A percentile compares a stretch with the other conserved stretches of the same genome.
These are phyloP conservation scores for Pyrgilauda ruficollis DNA, from an alignment of 2,113 vertebrate genomes.

Conservation along the genomic window DNA sequence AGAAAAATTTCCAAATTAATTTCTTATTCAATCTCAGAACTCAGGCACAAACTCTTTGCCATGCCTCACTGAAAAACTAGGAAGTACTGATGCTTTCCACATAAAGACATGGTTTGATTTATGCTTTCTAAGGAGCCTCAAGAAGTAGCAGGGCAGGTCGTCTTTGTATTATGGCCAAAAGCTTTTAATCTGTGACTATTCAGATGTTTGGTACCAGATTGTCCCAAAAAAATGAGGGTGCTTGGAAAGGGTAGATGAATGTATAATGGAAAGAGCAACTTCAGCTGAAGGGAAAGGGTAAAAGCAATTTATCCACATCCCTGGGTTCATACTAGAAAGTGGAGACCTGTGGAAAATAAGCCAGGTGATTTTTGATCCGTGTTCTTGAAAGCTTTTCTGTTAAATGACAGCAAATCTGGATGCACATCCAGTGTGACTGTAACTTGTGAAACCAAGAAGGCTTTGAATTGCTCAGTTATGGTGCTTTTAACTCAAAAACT, in stretches of 20 bases:
- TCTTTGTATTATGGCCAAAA: background rate
- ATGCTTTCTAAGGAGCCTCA: background rate
- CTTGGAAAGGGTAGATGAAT: background rate
- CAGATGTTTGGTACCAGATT: background rate
- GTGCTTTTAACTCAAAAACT: background rate
- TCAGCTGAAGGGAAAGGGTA: background rate
- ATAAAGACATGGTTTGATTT: background rate
- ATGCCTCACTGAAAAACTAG: background rate
- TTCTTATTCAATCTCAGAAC: background rate
- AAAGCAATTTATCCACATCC: background rate
- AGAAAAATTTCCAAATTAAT: background rate
- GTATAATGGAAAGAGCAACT: background rate
- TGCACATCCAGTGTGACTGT: accelerated
- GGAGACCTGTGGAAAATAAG: background rate
- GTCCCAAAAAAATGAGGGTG: background rate
- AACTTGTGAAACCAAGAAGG: background rate
- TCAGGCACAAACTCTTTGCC: background rate
- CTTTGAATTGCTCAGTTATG: background rate
- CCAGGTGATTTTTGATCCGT: background rate
- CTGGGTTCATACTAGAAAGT: background rate
- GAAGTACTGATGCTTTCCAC: background rate
- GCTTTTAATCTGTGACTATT: background rate
- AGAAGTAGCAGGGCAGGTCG: background rate
- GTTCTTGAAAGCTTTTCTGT: background rate
- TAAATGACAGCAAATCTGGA: background rate